Evolutionary conservation across 1,140 invertebrate genomes (phyloP).

Genomic region (Aphelinus atriplicis): DNA sequence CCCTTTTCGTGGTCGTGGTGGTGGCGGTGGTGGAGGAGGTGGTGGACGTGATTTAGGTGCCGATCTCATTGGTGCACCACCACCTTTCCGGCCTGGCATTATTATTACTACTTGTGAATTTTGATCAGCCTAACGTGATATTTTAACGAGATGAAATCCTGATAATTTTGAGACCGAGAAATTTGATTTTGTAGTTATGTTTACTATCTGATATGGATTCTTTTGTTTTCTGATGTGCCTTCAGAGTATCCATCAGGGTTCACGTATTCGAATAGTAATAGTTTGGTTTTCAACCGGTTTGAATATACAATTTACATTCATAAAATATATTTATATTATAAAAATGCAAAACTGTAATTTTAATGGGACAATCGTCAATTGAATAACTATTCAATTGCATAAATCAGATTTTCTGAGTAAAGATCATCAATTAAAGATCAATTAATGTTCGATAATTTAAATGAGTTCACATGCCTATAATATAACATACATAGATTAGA

Average conservation of each 20-base stretch:
- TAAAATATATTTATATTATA: no score
- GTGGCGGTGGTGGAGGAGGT: not conserved
- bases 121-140: not conserved
- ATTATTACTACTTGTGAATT: not conserved
- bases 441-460: no score
- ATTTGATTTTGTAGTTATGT: not conserved
- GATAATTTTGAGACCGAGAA: not conserved
- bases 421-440: no score
- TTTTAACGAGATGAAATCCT: not conserved
- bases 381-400: no score
- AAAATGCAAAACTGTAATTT: no score
- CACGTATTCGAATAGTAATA: no score
- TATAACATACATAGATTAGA: no score
- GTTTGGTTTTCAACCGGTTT: no score
- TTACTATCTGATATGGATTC: not conserved
- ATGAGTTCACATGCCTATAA: no score
- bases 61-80: not conserved
- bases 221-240: conserved; percentile 17
- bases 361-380: no score
- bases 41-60: not conserved
- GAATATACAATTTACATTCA: no score
- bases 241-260: not conserved
- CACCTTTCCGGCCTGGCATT: not conserved
- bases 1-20: conserved; percentile 11
- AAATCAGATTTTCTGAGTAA: no score